phyloP scores from a whole-genome alignment of 2,113 vertebrate genomes.

The Dromaius novaehollandiae region DNA sequence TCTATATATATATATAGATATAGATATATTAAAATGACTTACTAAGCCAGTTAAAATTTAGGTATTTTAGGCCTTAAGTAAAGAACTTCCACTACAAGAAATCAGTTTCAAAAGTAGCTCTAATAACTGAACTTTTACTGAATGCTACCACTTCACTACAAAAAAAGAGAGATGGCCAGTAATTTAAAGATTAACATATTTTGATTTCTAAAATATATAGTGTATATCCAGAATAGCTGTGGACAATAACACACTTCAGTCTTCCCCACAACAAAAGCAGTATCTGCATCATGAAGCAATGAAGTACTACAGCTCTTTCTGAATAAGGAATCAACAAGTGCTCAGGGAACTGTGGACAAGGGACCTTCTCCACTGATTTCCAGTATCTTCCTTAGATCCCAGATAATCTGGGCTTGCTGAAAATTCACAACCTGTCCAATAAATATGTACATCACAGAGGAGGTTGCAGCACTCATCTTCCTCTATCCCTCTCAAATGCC shows the following conservation, averaged over 20 bases:
- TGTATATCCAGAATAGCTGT: neutral
- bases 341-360: neutral
- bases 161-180: neutral
- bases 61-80: neutral
- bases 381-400: neutral
- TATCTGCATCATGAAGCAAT: neutral
- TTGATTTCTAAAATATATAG: neutral
- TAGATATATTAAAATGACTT: no score
- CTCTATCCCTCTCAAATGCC: neutral
- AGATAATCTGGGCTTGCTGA: neutral
- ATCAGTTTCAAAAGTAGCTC: neutral
- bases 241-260: neutral
- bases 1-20: no score
- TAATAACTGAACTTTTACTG: neutral
- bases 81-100: neutral
- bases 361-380: neutral
- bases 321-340: neutral
- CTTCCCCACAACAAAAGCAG: neutral
- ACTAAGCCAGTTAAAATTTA: neutral
- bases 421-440: neutral
- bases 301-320: neutral
- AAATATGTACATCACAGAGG: neutral
- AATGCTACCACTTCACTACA: neutral
- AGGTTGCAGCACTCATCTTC: neutral
- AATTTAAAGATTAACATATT: neutral